These are phyloP conservation scores for Meiosimyza decipiens DNA, from an alignment of 2,888 invertebrate genomes.

Conservation along the genomic window DNA sequence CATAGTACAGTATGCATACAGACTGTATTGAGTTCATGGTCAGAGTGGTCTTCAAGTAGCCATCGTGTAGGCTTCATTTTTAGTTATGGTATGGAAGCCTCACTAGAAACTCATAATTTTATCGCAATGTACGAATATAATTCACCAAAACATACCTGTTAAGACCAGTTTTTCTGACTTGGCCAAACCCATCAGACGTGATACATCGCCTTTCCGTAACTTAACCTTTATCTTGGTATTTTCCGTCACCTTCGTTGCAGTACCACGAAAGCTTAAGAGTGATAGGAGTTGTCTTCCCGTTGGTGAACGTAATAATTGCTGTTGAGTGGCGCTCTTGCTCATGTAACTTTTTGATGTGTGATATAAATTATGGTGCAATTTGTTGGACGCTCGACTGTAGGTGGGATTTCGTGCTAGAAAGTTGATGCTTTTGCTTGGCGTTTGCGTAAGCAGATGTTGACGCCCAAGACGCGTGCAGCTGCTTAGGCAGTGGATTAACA, in stretches of 20 bases:
- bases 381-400: not conserved
- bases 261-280: conserved; percentile 37
- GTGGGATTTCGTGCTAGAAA: not conserved
- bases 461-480: conserved; percentile 34
- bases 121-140: not conserved
- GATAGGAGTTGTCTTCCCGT: conserved; percentile 24
- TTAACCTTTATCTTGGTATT: conserved; percentile 38
- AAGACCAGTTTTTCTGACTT: conserved; percentile 60
- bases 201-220: conserved; percentile 52
- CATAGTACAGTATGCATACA: no score
- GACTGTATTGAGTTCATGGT: no score
- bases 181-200: conserved; percentile 56
- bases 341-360: conserved; percentile 2
- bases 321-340: conserved; percentile 14
- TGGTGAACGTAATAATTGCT: not conserved
- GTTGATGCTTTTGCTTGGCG: conserved; percentile 1
- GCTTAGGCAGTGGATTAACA: conserved; percentile 39
- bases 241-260: conserved; percentile 12
- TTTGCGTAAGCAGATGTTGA: conserved; percentile 6
- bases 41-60: no score
- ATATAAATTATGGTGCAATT: not conserved
- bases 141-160: conserved; percentile 47
- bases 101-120: no score
- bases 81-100: no score
- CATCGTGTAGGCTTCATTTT: no score